Evolutionary conservation across 2,113 vertebrate species (phyloP).

Genomic region (Tragelaphus imberbis): DNA sequence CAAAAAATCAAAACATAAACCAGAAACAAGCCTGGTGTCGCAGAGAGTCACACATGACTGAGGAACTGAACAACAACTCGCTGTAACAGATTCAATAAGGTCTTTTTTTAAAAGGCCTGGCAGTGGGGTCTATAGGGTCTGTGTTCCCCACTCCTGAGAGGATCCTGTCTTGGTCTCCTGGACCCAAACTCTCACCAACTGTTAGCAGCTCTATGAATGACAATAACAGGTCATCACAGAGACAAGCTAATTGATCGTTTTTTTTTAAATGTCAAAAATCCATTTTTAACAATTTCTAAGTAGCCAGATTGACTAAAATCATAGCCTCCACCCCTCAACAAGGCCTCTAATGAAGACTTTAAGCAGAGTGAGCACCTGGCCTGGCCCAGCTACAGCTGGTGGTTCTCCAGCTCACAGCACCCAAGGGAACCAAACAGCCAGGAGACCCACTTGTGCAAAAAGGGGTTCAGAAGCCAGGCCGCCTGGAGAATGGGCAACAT

Average conservation of each 20-base stretch:
- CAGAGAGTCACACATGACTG: background rate
- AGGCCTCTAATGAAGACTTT: background rate
- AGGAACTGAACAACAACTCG: rapidly evolving
- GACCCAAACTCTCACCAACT: background rate
- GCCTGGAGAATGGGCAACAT: rapidly evolving
- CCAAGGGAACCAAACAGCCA: background rate
- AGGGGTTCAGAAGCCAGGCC: background rate
- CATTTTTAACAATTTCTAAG: conserved; percentile 1
- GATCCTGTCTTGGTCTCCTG: background rate
- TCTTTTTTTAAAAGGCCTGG: background rate
- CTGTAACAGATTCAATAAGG: background rate
- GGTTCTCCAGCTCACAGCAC: background rate
- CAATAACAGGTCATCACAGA: background rate
- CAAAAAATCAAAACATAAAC: background rate
- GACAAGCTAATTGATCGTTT: background rate
- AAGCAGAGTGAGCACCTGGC: background rate
- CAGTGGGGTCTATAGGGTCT: background rate
- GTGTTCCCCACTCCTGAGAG: background rate
- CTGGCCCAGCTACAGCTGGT: rapidly evolving
- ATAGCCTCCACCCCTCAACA: background rate
- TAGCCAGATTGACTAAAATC: background rate
- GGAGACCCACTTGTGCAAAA: background rate
- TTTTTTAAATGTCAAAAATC: background rate
- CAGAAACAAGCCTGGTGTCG: background rate
- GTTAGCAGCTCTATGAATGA: background rate